A percentile compares a stretch with the other conserved stretches of the same genome.
Evolutionary conservation across 2,797 vertebrate species (phyloP).

Genomic region (Alfaro cultratus): DNA sequence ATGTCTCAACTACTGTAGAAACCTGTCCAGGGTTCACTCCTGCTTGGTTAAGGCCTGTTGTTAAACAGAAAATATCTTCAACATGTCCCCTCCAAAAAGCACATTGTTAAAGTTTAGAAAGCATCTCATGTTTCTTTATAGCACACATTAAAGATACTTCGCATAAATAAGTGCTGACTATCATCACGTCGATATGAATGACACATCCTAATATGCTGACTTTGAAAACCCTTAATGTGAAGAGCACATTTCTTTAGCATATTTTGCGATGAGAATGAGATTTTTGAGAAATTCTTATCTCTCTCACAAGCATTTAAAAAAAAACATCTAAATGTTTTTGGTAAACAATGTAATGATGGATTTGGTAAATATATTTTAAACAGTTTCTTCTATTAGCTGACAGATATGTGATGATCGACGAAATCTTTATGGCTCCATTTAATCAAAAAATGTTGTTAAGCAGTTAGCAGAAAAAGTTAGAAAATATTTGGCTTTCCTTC

Average conservation of each 20-base stretch:
- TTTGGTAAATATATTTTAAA: conserved; percentile 8
- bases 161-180: background rate
- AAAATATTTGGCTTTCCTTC: conserved; percentile 73
- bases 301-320: background rate
- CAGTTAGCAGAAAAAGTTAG: conserved; percentile 38
- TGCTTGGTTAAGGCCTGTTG: background rate
- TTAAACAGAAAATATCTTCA: background rate
- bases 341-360: background rate
- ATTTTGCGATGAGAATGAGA: background rate
- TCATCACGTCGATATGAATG: background rate
- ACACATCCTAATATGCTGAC: background rate
- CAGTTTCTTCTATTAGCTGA: conserved; percentile 6
- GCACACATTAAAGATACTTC: background rate
- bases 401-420: conserved; percentile 3
- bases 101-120: background rate
- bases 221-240: background rate
- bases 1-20: background rate
- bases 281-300: background rate
- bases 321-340: background rate
- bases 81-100: background rate
- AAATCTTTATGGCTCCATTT: conserved; percentile 11
- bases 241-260: background rate
- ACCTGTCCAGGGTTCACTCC: background rate
- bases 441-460: conserved; percentile 60
- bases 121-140: background rate